Evolutionary conservation across 1,140 invertebrate genomes (phyloP), one percentile per base, ranked within the genome.

Genomic region (Thaumatotibia leucotreta): DNA sequence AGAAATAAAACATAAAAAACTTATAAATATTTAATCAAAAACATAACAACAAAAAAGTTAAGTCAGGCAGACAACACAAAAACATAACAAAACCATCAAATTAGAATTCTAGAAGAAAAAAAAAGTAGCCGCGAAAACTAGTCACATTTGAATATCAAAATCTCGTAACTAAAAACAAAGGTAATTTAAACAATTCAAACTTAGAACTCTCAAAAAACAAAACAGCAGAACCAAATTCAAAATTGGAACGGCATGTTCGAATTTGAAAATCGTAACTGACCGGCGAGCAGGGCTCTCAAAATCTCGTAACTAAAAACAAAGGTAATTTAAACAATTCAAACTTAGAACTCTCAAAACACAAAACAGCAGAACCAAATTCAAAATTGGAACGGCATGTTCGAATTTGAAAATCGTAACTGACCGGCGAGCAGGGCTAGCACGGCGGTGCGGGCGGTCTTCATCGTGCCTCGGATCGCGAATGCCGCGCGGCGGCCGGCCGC

Each of bases 401-500:
- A 58, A 67, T 64, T 61, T 33, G 14, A 39, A 64, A 73, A 66
- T 68, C 65, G 22, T 61, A 77, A 86, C 82, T 84, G 73, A 86
- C 84, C 84, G 74, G 74, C 73, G 24, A 82, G 70, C 63, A 77
- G 62, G 69, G 76, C 80, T 32, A 80, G 68, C 62, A 79, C 71
- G 52, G 74, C 74, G 35, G 71, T 68, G 74, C 68, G 64, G 11
- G 74, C 74, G 62, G 73, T 74, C 66, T 71, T 77, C 83, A 86
- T 86, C 66, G 64, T 77, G 70, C 71, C 61, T 20, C 71, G 66
- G 65, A 66, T 58, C 58, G 72, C 49, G 74, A 84, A 70, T 84
- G 82, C 77, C 79, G 79, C 64, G 69, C 29, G 31, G 22, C 20
- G 35, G 24, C 22, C 29, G 61, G 61, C 73, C 50, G 61, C 72